Conservation (phyloP, 92 coral and sea anemone species). For the Meandrina meandrites region DNA sequence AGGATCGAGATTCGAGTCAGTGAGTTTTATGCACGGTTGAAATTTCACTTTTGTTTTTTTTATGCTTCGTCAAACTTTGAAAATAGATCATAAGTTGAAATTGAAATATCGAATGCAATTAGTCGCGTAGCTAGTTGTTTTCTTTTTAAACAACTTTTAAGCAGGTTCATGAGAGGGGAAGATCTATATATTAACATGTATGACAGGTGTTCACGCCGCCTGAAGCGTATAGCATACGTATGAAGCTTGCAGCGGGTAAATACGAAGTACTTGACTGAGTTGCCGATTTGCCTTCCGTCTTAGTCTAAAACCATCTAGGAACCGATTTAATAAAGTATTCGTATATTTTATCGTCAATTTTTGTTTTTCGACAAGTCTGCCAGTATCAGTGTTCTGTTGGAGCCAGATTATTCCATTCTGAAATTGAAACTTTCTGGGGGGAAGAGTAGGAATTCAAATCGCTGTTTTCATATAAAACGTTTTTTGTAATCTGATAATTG, state of each 20-base stretch:
- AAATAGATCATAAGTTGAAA: too few relatives aligned
- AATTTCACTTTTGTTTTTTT: not conserved
- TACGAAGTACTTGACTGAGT: too few relatives aligned
- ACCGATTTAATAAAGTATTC: too few relatives aligned
- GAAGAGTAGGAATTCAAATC: conserved; percentile 25
- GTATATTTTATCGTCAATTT: not conserved
- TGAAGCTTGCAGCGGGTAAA: not conserved
- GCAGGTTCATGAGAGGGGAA: not conserved
- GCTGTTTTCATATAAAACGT: not conserved
- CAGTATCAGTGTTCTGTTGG: not conserved
- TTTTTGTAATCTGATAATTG: not conserved
- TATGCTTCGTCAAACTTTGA: not conserved
- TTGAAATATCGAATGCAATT: too few relatives aligned
- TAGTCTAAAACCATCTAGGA: too few relatives aligned
- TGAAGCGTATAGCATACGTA: not conserved
- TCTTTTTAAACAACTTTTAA: conserved; percentile 9
- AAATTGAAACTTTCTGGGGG: not conserved
- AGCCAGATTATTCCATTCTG: not conserved
- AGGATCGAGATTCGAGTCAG: too few relatives aligned
- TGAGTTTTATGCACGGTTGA: not conserved
- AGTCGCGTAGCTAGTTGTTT: not conserved
- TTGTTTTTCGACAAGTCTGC: too few relatives aligned
- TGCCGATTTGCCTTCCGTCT: too few relatives aligned
- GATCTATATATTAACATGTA: not conserved
- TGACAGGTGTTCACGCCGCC: too few relatives aligned